phyloP scores from a whole-genome alignment of 2,888 invertebrate genomes.

The Pachymerium ferrugineum region DNA sequence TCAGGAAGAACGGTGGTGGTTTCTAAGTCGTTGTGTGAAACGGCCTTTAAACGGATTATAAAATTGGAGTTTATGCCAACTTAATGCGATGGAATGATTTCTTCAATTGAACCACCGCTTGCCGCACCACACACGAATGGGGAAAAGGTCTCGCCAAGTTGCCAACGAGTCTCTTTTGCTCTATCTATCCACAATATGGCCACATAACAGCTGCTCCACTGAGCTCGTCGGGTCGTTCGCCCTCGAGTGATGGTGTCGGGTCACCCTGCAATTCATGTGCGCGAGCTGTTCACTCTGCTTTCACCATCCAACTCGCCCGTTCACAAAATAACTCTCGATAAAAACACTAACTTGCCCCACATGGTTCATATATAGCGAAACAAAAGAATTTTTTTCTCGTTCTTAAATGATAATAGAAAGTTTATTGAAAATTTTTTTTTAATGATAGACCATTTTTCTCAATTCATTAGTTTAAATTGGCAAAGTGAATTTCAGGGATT shows the following conservation, averaged over 20 bases:
- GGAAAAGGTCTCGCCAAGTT: constrained; percentile 23
- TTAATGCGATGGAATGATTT: constrained; percentile 32
- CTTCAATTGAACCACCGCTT: constrained; percentile 28
- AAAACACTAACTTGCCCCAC: background rate
- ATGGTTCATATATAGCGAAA: no score
- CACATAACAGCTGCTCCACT: constrained; percentile 28
- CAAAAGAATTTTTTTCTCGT: no score
- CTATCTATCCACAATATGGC: constrained; percentile 23
- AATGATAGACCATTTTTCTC: no score
- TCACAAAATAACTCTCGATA: background rate
- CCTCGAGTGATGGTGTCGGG: constrained; percentile 23
- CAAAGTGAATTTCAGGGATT: no score
- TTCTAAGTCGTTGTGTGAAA: constrained; percentile 16
- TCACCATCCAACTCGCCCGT: background rate
- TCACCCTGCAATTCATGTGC: constrained; percentile 28
- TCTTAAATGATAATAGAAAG: no score
- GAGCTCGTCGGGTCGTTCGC: constrained; percentile 28
- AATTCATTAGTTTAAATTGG: no score
- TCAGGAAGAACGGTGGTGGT: constrained; percentile 19
- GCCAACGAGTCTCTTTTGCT: constrained; percentile 28
- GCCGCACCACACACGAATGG: constrained; percentile 17
- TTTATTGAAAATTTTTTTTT: no score
- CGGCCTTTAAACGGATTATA: constrained; percentile 30
- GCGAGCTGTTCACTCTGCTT: constrained; percentile 12
- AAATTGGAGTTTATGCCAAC: constrained; percentile 32